Conservation (phyloP, 2,113 vertebrate species). For the Fregetta grallaria region DNA sequence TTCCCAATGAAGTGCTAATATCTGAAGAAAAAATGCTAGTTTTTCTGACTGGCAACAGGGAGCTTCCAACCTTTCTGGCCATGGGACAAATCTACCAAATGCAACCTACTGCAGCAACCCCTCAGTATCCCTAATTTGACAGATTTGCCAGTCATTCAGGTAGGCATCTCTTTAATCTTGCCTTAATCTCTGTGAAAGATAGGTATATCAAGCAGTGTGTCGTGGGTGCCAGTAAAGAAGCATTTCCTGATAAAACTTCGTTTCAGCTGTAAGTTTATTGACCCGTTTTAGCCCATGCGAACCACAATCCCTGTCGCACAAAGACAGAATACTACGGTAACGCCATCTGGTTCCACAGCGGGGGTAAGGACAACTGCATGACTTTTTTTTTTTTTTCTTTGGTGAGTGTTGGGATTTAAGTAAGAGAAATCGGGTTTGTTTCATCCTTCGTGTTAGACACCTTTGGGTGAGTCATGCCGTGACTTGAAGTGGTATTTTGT, state of each 20-base stretch:
- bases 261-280: neutral
- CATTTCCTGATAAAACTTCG: neutral
- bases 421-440: neutral
- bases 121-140: neutral
- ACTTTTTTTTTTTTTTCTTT: too few species aligned
- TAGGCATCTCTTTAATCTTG: neutral
- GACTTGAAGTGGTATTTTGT: neutral
- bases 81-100: neutral
- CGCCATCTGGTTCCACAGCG: accelerated
- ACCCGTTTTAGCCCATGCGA: neutral
- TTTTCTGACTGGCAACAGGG: neutral
- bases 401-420: neutral
- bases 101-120: neutral
- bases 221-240: neutral
- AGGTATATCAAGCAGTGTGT: too few species aligned
- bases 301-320: neutral
- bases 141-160: neutral
- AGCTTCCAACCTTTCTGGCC: neutral
- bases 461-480: neutral
- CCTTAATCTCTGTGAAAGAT: neutral
- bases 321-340: neutral
- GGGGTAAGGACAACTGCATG: neutral
- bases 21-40: neutral
- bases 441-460: neutral
- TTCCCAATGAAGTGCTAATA: neutral